These are phyloP conservation scores for Nymphalis io DNA, from an alignment of 1,140 invertebrate species.

Conservation along the genomic window DNA sequence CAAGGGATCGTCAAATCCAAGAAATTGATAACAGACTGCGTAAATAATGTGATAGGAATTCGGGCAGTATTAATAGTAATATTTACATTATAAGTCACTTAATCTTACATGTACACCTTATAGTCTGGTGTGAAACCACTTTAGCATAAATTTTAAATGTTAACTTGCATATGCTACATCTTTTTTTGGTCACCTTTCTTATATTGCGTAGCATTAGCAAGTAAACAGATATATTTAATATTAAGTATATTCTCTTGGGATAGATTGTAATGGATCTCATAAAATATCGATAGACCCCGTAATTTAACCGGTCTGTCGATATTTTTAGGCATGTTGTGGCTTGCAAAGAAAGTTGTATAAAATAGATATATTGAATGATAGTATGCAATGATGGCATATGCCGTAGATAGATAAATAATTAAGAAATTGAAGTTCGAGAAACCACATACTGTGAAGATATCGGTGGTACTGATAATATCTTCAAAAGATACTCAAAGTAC, in stretches of 20 bases:
- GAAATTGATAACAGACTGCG: slow-evolving; percentile 58
- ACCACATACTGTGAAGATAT: slow-evolving; percentile 44
- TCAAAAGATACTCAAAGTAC: slow-evolving; percentile 36
- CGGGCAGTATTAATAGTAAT: slow-evolving; percentile 65
- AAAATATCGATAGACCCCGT: slow-evolving; percentile 45
- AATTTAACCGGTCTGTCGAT: slow-evolving; percentile 42
- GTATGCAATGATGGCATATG: slow-evolving; percentile 31
- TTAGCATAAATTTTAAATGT: slow-evolving; percentile 34
- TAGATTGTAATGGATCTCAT: slow-evolving; percentile 34
- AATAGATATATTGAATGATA: slow-evolving; percentile 21
- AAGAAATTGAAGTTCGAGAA: slow-evolving; percentile 52
- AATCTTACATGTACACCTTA: slow-evolving; percentile 38
- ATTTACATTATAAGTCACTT: slow-evolving; percentile 52
- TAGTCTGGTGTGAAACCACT: slow-evolving; percentile 42
- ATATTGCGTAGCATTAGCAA: slow-evolving; percentile 43
- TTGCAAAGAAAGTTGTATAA: slow-evolving; percentile 45
- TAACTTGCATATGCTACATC: slow-evolving; percentile 42
- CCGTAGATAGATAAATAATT: slow-evolving; percentile 38
- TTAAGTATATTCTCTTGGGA: slow-evolving; percentile 29
- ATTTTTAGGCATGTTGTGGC: slow-evolving; percentile 47
- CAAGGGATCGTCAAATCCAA: slow-evolving; percentile 37
- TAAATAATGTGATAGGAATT: slow-evolving; percentile 54
- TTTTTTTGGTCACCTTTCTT: slow-evolving; percentile 36
- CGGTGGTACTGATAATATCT: slow-evolving; percentile 45
- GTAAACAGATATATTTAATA: slow-evolving; percentile 37